Evolutionary conservation across 2,113 vertebrate genomes (phyloP), one percentile per base, ranked within the genome.

Genomic region (Calonectris borealis): DNA sequence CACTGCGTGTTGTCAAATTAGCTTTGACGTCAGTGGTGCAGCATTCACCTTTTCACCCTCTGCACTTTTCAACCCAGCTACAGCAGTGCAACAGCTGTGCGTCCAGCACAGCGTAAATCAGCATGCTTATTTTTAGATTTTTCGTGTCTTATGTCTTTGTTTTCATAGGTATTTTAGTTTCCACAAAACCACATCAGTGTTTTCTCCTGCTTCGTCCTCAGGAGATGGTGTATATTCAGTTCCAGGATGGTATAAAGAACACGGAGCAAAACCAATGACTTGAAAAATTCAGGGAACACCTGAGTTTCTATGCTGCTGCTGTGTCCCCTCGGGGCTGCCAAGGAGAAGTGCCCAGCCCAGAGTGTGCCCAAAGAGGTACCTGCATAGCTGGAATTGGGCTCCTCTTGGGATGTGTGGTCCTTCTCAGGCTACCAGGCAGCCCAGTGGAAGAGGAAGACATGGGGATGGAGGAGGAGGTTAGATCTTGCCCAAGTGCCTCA

Each of bases 261-360:
- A 40, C 1, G 1, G 16, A 81, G 32, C 4, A 19, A 81, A 73
- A 52, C 0, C 7, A 62, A 9, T 29, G 2, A 13, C 38, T 72
- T 79, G 20, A 79, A 88, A 80, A 65, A 13, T 26, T 54, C 10
- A 15, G 16, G 40, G 15, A 57, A 16, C 31, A 58, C 13, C 14
- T 7, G 7, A 8, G 8, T 77, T 70, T 22, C 9, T 51, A 2
- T 51, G 36, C 4, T 62, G 29, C 16, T 51, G 14, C 5, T 66
- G 36, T 46, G 13, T 80, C 12, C 20, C 18, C 7, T 42, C 16
- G 1, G 5, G 34, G 20, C 51, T 72, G 18, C 6, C 32, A 31
- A 65, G 29, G 34, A 62, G 29, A 80, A 68, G 3, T 21, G 7
- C 6, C n/a, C 17, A 36, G 10, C 4, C 13, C 25, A 68, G 11